These are phyloP conservation scores for human DNA, from an alignment of 2,113 vertebrate genomes.

Conservation along the genomic window GRCh38 chr4:54330001-54330500, in stretches of 20 bases:
- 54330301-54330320: neutral
- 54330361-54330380: neutral
- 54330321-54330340: neutral
- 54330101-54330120: neutral
- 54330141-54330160: neutral
- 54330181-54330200: neutral
- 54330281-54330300: neutral
- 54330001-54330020: neutral
- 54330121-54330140: neutral
- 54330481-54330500: neutral
- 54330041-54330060: neutral
- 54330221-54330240: neutral
- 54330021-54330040: neutral
- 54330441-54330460: neutral
- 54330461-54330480: neutral
- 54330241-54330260: neutral
- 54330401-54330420: neutral
- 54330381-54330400: neutral
- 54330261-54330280: neutral
- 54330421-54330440: neutral
- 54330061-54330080: neutral
- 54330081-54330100: neutral
- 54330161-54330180: neutral
- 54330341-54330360: neutral
- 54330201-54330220: neutral